Conservation (phyloP, 92 coral and sea anemone species). For the Hydrozoanthus gracilis region DNA sequence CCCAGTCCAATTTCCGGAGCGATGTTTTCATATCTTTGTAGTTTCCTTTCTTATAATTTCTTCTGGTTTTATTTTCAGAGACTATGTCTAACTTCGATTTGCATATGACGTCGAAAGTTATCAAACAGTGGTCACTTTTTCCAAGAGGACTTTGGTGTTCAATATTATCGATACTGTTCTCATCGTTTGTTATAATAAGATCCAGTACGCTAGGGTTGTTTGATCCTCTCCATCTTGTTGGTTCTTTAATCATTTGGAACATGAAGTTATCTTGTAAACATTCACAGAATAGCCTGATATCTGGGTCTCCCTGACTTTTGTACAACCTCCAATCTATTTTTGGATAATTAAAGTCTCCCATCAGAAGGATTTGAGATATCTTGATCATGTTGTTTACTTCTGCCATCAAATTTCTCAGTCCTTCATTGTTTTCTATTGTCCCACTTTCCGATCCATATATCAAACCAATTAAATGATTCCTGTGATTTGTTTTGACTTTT, state of each 20-base stretch:
- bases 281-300: too few relatives aligned
- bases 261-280: too few relatives aligned
- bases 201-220: background rate
- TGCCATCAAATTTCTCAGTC: background rate
- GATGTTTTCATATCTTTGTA: background rate
- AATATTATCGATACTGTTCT: background rate
- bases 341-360: too few relatives aligned
- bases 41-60: background rate
- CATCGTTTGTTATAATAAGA: background rate
- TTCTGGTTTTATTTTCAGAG: background rate
- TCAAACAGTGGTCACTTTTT: background rate
- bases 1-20: background rate
- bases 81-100: background rate
- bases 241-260: too few relatives aligned
- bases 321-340: too few relatives aligned
- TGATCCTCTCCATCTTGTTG: too few relatives aligned
- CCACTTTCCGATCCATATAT: background rate
- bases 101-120: background rate
- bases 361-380: background rate
- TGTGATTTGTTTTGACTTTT: background rate
- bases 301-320: too few relatives aligned
- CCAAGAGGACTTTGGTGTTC: background rate
- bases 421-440: background rate
- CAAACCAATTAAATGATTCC: background rate
- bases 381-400: background rate